Percentiles rank a stretch among this genome's conserved stretches.
Conservation (phyloP, 2,797 vertebrate genomes). For the Mus minutoides region DNA sequence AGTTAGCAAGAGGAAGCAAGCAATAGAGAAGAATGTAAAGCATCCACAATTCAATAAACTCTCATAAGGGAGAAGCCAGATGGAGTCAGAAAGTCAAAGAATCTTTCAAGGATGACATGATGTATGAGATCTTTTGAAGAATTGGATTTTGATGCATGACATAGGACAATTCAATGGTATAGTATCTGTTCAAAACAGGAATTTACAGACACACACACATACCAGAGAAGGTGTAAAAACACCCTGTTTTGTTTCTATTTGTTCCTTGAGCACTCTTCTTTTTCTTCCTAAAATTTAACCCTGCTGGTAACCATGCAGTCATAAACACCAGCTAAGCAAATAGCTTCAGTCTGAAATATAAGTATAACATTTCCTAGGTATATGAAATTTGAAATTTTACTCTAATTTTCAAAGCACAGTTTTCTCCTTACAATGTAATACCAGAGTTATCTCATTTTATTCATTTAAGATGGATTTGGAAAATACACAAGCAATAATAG, state of each 20-base stretch:
- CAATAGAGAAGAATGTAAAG: background rate
- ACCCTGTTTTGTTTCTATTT: background rate
- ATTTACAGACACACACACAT: background rate
- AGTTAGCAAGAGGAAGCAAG: fast-evolving
- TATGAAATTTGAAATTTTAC: background rate
- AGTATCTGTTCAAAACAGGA: background rate
- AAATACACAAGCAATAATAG: background rate
- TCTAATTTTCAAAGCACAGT: background rate
- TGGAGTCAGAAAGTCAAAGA: background rate
- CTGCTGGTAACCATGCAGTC: background rate
- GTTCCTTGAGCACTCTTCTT: background rate
- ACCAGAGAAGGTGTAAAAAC: background rate
- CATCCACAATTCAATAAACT: background rate
- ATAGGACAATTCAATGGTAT: background rate
- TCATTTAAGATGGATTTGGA: background rate
- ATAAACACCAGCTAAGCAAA: background rate
- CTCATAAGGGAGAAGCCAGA: background rate
- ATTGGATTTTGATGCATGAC: constrained; percentile 12
- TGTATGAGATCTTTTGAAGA: constrained; percentile 35
- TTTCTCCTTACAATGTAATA: background rate
- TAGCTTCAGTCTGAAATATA: background rate
- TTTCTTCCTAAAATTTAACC: background rate
- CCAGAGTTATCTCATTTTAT: background rate
- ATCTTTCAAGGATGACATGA: background rate
- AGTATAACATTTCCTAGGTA: background rate